These are phyloP conservation scores for Heterodera filipjevi DNA, from an alignment of 2,888 invertebrate species.

Conservation along the genomic window DNA sequence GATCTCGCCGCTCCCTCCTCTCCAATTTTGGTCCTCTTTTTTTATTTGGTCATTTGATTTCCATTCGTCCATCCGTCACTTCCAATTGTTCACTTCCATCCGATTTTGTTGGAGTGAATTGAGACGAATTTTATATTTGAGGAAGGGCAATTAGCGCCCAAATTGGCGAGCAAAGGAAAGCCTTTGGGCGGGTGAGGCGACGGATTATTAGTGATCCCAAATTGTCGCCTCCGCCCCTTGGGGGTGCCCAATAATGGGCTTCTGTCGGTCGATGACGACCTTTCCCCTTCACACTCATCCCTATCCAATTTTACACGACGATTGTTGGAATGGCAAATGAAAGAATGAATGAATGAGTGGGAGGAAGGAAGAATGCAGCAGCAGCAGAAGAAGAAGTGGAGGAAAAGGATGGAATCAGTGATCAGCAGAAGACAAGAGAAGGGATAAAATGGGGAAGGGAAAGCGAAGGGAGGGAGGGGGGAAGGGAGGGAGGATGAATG, in stretches of 20 bases:
- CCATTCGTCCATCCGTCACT: background rate
- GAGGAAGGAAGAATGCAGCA: no score
- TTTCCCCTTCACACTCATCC: background rate
- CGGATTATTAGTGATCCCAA: slow-evolving; percentile 17
- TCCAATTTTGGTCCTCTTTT: no score
- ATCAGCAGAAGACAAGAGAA: no score
- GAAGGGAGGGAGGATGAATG: background rate
- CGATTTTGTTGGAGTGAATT: slow-evolving; percentile 1
- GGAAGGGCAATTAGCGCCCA: slow-evolving; percentile 7
- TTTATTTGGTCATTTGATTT: background rate
- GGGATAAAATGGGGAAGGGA: background rate
- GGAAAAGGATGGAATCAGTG: no score
- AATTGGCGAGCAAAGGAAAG: slow-evolving; percentile 12
- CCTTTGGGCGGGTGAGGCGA: background rate
- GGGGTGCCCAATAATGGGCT: slow-evolving; percentile 15
- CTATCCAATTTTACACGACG: slow-evolving; percentile 5
- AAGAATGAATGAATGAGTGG: background rate
- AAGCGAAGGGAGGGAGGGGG: background rate
- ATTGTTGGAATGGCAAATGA: background rate
- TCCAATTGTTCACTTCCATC: background rate
- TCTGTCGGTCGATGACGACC: slow-evolving; percentile 9
- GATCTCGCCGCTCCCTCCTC: no score
- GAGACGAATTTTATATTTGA: slow-evolving; percentile 10
- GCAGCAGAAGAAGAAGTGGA: no score
- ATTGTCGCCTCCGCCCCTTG: background rate